Evolutionary conservation across 2,888 invertebrate species (phyloP), one percentile per base, ranked within the genome.

Genomic region (Allolobophora icterica): DNA sequence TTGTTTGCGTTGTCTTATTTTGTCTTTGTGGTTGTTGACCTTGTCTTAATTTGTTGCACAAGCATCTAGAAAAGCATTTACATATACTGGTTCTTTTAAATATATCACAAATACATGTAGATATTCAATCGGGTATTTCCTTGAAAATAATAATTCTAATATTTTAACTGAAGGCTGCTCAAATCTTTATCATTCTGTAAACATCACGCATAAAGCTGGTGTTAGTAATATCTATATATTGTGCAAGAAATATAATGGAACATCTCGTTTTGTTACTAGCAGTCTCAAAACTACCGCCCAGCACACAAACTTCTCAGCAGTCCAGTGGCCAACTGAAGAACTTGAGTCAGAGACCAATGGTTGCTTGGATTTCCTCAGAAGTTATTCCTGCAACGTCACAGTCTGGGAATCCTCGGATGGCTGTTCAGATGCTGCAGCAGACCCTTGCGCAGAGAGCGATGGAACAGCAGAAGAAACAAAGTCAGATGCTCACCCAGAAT

Each of bases 361-460:
- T 71, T n/a, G 71, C 71, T n/a, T 71, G 71, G 71, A 71, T 71
- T 71, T 71, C 71, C n/a, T 71, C 71, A n/a, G 71, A 71, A 71
- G 71, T 71, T 71, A 71, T 71, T 30, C 71, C 71, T 30, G 71
- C 71, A n/a, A 71, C 71, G 8, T 71, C 71, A n/a, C 71, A 71
- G 71, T n/a, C 71, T 8, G 71, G 71, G 17, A 71, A 71, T n/a
- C 71, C 71, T 1, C 71, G 71, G 0, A 71, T 71, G 71, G 71
- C 71, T 71, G 71, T 71, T 11, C 71, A 71, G n/a, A 71, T 71
- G 71, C 71, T 71, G 71, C 71, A 71, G 71, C 71, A 71, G n/a
- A 71, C 71, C 30, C 71, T 71, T 11, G 71, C 71, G 3, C 71
- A 71, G 71, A 71, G 71, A n/a, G 71, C 71, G 11, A 71, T 71